Percentiles rank a stretch among this genome's conserved stretches.
Conservation (phyloP, 1,140 invertebrate genomes). For the Diabrotica undecimpunctata region DNA sequence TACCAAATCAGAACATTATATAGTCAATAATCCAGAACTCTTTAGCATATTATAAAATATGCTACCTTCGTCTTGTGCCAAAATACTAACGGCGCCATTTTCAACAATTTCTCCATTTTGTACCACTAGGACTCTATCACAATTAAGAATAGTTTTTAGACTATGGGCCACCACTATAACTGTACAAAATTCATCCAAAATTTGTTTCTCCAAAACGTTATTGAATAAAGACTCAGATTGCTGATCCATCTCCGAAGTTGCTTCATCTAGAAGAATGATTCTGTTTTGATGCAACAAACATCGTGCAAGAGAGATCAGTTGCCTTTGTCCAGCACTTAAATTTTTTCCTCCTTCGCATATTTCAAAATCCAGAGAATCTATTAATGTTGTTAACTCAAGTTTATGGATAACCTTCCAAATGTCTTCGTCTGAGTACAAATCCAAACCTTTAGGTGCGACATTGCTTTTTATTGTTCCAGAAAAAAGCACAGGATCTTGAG, state of each 20-base stretch:
- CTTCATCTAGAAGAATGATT: constrained; percentile 66
- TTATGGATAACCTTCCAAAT: constrained; percentile 39
- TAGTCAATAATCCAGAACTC: constrained; percentile 48
- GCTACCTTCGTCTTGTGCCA: constrained; percentile 61
- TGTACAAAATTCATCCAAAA: constrained; percentile 57
- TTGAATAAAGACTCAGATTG: constrained; percentile 47
- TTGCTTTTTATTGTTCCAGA: constrained; percentile 53
- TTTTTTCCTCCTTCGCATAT: constrained; percentile 66
- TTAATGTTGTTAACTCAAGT: constrained; percentile 40
- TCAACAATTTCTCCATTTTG: constrained; percentile 61
- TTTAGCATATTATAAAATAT: constrained; percentile 65
- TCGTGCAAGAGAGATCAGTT: constrained; percentile 73
- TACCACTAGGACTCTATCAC: constrained; percentile 69
- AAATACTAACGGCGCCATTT: constrained; percentile 65
- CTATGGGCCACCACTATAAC: constrained; percentile 81
- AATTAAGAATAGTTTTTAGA: constrained; percentile 78
- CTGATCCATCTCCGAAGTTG: constrained; percentile 66
- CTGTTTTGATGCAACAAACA: constrained; percentile 63
- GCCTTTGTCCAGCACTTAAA: constrained; percentile 77
- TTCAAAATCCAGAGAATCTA: constrained; percentile 32
- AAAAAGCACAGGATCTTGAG: constrained; percentile 84
- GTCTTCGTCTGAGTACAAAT: constrained; percentile 48
- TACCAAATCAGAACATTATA: not conserved
- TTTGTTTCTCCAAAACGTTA: constrained; percentile 32
- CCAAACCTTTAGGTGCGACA: constrained; percentile 52